Conservation (phyloP, 2,888 invertebrate genomes). For the Quadroppia sp. region DNA sequence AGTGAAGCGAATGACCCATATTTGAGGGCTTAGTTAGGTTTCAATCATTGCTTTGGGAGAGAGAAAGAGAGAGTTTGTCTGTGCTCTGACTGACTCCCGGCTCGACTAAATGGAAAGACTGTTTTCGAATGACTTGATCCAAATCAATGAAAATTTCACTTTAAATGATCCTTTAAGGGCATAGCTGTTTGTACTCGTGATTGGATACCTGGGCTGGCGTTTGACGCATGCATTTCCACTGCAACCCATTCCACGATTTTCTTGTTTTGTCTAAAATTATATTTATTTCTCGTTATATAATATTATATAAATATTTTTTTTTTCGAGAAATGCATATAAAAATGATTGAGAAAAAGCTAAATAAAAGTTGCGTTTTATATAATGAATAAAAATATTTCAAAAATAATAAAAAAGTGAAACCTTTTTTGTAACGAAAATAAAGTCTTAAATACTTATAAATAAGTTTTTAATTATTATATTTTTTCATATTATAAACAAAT, state of each 20-base stretch:
- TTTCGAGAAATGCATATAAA: background rate
- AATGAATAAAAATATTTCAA: background rate
- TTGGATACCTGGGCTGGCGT: background rate
- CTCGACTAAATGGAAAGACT: background rate
- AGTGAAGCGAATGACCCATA: conserved; percentile 30
- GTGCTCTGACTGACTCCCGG: background rate
- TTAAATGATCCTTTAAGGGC: conserved; percentile 11
- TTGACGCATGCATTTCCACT: background rate
- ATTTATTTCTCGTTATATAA: background rate
- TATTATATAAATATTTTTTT: background rate
- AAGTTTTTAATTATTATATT: background rate
- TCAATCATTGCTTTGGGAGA: background rate
- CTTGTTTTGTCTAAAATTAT: conserved; percentile 11
- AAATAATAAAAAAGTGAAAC: background rate
- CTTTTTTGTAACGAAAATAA: background rate
- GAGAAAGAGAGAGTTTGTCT: conserved; percentile 19
- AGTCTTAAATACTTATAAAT: background rate
- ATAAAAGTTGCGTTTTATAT: background rate
- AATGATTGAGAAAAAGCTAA: background rate
- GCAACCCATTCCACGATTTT: conserved; percentile 13
- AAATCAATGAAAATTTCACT: conserved; percentile 11
- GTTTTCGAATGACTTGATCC: conserved; percentile 2
- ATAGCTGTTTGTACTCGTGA: background rate
- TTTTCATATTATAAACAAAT: background rate
- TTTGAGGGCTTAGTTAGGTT: background rate